These are phyloP conservation scores for Gryon sp. DNA, from an alignment of 1,140 invertebrate species.

Conservation along the genomic window DNA sequence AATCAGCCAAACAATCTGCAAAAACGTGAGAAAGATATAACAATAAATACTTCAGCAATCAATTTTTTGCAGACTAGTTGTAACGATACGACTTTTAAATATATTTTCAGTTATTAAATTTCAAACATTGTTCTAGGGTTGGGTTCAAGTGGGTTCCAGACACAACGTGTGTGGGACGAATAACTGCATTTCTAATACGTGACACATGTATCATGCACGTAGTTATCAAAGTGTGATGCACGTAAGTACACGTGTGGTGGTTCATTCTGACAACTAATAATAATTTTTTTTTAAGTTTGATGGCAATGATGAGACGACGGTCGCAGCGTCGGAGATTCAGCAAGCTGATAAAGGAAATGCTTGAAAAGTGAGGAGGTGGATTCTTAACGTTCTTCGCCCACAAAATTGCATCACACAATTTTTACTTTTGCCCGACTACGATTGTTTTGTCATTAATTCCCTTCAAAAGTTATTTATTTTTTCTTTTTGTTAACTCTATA, in stretches of 20 bases:
- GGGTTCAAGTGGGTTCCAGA: constrained; percentile 54
- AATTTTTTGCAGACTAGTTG: neutral
- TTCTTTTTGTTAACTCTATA: too few species aligned
- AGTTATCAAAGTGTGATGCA: constrained; percentile 33
- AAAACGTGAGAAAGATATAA: too few species aligned
- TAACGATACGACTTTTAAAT: neutral
- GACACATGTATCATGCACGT: constrained; percentile 55
- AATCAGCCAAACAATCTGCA: too few species aligned
- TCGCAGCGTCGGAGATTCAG: constrained; percentile 33
- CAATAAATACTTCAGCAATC: neutral
- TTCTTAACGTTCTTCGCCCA: constrained; percentile 40
- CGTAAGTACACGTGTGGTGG: constrained; percentile 39
- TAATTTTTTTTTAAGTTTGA: constrained; percentile 32
- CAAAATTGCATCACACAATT: constrained; percentile 39
- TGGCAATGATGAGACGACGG: constrained; percentile 47
- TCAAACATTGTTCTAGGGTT: constrained; percentile 59
- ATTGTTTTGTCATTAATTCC: constrained; percentile 26
- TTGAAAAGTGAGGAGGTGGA: constrained; percentile 52
- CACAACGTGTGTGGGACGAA: constrained; percentile 62
- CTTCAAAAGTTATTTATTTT: constrained; percentile 5
- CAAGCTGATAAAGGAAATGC: constrained; percentile 48
- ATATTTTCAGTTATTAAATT: constrained; percentile 39
- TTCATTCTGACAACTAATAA: constrained; percentile 53
- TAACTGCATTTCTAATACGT: constrained; percentile 70
- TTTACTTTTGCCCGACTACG: constrained; percentile 1